phyloP scores from a whole-genome alignment of 2,888 invertebrate genomes.

The Orchestes rusci region DNA sequence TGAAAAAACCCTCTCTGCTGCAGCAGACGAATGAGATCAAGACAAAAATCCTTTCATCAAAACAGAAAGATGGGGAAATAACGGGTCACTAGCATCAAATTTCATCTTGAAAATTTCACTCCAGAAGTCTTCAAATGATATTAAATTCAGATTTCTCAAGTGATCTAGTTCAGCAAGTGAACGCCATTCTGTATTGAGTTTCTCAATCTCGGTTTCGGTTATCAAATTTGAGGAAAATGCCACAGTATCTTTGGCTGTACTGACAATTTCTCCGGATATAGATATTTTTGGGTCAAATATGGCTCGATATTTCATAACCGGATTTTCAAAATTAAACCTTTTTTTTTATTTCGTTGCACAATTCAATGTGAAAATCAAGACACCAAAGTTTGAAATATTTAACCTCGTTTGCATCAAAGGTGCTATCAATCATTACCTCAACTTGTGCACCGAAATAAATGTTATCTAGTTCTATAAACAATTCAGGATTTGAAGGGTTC shows the following conservation, averaged over 20 bases:
- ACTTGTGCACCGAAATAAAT: conserved; percentile 18
- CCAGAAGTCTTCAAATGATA: conserved; percentile 7
- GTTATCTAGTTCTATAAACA: conserved; percentile 11
- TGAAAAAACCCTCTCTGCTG: conserved; percentile 9
- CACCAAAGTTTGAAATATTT: conserved; percentile 11
- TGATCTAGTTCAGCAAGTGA: background rate
- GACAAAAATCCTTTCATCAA: conserved; percentile 7
- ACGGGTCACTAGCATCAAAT: conserved; percentile 4
- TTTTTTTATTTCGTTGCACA: conserved; percentile 10
- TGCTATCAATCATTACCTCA: conserved; percentile 4
- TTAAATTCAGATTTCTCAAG: background rate
- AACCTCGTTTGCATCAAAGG: conserved; percentile 4
- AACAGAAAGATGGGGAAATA: conserved; percentile 2
- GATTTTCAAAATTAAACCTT: conserved; percentile 10
- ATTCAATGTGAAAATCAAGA: conserved; percentile 19
- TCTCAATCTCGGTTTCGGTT: background rate
- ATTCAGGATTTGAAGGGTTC: conserved; percentile 15
- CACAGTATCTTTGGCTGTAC: conserved; percentile 6
- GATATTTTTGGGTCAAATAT: conserved; percentile 7
- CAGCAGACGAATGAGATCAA: conserved; percentile 10
- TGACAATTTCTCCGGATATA: background rate
- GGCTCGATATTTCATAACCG: background rate
- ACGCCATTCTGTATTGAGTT: conserved; percentile 12
- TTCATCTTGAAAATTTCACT: conserved; percentile 1
- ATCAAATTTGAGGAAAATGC: conserved; percentile 6